These are phyloP conservation scores for Stenodera caucasica DNA, from an alignment of 2,888 invertebrate genomes.

Conservation along the genomic window DNA sequence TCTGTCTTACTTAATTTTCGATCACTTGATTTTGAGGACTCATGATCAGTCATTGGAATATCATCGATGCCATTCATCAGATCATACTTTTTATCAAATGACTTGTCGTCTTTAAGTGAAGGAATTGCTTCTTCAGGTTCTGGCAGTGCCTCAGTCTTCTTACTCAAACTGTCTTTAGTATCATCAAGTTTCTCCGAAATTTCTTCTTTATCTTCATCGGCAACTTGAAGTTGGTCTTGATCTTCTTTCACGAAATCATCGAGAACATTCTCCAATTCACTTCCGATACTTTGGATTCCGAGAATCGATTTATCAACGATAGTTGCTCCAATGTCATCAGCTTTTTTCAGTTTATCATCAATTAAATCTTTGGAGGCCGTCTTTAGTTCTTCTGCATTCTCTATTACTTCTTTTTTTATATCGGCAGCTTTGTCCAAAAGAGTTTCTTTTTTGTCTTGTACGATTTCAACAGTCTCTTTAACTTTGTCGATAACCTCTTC, in stretches of 20 bases:
- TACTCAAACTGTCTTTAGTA: not conserved
- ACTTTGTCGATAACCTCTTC: slow-evolving; percentile 11
- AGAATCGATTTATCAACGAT: not conserved
- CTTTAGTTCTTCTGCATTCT: not conserved
- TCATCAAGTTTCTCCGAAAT: not conserved
- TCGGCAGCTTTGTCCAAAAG: not conserved
- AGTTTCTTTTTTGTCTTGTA: not conserved
- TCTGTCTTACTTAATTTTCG: not conserved
- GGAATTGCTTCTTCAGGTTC: not conserved
- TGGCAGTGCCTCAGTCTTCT: not conserved
- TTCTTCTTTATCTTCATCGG: not conserved
- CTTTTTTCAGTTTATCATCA: not conserved
- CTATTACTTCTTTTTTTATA: slow-evolving; percentile 12
- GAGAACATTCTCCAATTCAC: not conserved
- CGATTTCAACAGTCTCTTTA: not conserved
- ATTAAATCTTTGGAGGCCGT: slow-evolving; percentile 10
- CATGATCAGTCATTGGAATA: slow-evolving; percentile 14
- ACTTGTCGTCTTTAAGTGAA: slow-evolving; percentile 2
- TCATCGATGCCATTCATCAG: slow-evolving; percentile 19
- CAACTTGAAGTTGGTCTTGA: not conserved
- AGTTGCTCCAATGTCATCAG: not conserved
- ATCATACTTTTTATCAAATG: slow-evolving; percentile 16
- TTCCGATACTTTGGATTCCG: not conserved
- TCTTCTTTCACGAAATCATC: not conserved
- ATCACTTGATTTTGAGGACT: not conserved